Conservation (phyloP, 2,113 vertebrate genomes). For the Nipponia nippon region DNA sequence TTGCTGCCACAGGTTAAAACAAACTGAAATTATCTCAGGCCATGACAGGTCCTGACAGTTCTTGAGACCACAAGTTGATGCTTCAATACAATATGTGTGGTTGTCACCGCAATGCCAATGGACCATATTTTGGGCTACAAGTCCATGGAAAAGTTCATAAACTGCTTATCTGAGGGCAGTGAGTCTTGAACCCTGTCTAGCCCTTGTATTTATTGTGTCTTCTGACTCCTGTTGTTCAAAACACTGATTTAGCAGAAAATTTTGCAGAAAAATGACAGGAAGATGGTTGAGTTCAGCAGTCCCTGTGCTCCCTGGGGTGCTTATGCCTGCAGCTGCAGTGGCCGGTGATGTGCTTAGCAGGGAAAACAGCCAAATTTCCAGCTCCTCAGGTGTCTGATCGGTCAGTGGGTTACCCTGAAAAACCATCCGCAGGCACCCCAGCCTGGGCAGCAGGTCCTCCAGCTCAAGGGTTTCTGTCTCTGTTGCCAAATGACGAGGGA, state of each 20-base stretch:
- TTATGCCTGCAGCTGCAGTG: background rate
- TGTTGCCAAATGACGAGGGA: background rate
- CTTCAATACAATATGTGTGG: accelerated
- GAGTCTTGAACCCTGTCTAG: background rate
- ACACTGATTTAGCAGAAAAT: background rate
- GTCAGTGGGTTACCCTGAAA: background rate
- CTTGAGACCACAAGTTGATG: background rate
- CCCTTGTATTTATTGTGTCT: background rate
- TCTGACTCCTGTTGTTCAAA: background rate
- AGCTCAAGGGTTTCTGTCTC: background rate
- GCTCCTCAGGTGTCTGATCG: accelerated
- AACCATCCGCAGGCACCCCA: accelerated
- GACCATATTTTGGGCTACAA: background rate
- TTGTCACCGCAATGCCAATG: background rate
- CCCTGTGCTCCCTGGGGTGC: background rate
- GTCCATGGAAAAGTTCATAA: background rate
- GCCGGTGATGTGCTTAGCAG: background rate
- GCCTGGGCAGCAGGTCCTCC: background rate
- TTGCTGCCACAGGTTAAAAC: background rate
- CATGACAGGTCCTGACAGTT: background rate
- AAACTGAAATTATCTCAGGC: background rate
- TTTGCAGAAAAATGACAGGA: accelerated
- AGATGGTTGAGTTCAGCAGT: background rate
- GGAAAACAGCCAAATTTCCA: background rate
- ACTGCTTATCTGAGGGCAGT: background rate